Conservation (phyloP, 2,113 vertebrate species). For the Centropus bengalensis region DNA sequence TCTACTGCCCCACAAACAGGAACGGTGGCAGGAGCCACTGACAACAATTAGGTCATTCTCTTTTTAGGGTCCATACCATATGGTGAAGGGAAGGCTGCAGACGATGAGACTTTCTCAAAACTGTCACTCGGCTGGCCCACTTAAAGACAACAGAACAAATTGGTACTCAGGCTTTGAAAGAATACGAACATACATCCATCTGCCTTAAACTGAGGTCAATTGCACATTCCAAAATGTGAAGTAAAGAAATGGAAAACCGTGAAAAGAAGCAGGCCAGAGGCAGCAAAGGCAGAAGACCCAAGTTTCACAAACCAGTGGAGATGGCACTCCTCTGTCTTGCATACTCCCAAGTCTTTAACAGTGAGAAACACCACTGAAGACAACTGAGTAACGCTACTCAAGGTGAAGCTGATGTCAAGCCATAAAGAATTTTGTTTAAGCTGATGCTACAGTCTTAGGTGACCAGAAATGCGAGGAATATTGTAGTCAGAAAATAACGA, state of each 20-base stretch:
- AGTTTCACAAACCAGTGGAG: neutral
- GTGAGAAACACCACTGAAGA: neutral
- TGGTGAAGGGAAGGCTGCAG: neutral
- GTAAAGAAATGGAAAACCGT: neutral
- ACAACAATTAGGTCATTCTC: neutral
- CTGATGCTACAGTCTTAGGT: neutral
- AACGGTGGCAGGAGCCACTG: neutral
- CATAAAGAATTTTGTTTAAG: neutral
- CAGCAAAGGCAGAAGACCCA: neutral
- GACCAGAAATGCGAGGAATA: neutral
- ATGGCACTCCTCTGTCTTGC: neutral
- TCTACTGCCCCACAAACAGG: neutral
- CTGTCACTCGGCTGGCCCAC: neutral
- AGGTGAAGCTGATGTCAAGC: neutral
- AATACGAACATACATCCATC: neutral
- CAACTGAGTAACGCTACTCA: neutral
- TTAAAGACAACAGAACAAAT: neutral
- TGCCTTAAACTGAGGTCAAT: neutral
- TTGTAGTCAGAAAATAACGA: neutral
- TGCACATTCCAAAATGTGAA: neutral
- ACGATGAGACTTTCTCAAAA: neutral
- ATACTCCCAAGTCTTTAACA: neutral
- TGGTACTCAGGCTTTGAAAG: neutral
- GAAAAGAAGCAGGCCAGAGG: neutral
- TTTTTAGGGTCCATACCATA: neutral